These are phyloP conservation scores for Macrosoma leucophasiata DNA, from an alignment of 2,888 invertebrate genomes.

Conservation along the genomic window DNA sequence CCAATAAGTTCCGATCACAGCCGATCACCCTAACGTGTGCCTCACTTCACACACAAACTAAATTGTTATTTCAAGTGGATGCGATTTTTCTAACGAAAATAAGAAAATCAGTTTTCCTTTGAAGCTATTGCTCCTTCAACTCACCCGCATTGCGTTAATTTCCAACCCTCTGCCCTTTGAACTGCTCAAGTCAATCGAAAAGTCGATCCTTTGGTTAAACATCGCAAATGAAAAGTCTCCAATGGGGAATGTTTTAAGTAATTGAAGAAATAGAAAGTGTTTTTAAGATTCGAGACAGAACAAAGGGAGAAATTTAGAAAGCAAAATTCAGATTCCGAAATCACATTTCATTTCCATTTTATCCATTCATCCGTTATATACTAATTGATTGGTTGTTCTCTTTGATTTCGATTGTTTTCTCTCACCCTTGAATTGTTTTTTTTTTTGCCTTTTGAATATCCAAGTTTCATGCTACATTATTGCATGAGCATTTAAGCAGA, in stretches of 20 bases:
- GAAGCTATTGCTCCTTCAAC: constrained; percentile 57
- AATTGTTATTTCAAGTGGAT: constrained; percentile 27
- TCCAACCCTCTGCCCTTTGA: constrained; percentile 63
- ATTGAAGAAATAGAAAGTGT: constrained; percentile 69
- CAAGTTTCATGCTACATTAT: too few species aligned
- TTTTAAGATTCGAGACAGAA: constrained; percentile 53
- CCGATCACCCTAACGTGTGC: too few species aligned
- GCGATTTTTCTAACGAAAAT: constrained; percentile 54
- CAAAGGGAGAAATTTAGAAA: constrained; percentile 39
- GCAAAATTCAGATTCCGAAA: too few species aligned
- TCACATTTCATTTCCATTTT: constrained; percentile 29
- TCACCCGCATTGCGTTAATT: constrained; percentile 68
- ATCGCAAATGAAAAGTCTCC: constrained; percentile 70
- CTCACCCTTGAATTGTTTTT: constrained; percentile 14
- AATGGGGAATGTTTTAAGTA: constrained; percentile 66
- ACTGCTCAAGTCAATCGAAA: constrained; percentile 71
- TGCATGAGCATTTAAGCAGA: too few species aligned
- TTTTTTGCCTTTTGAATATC: too few species aligned
- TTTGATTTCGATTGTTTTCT: constrained; percentile 31
- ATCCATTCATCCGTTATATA: constrained; percentile 19
- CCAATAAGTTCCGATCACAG: too few species aligned
- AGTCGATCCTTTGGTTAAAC: constrained; percentile 72
- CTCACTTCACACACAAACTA: too few species aligned
- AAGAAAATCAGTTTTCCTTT: constrained; percentile 63
- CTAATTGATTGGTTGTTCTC: constrained; percentile 34